phyloP scores from a whole-genome alignment of 1,140 invertebrate species.

The Euschistus heros region DNA sequence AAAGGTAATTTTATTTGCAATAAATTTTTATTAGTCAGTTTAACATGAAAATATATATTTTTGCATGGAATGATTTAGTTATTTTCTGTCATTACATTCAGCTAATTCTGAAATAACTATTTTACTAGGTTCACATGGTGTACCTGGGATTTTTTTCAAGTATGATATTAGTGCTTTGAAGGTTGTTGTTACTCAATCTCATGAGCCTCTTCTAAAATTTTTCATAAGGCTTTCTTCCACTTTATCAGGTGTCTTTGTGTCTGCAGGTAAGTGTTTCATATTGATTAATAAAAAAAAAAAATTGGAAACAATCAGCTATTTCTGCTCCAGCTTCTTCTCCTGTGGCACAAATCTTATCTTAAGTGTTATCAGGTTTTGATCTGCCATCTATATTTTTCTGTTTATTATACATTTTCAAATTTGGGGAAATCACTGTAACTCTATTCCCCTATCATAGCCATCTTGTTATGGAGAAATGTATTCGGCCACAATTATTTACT shows the following conservation, averaged over 20 bases:
- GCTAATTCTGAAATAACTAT: background rate
- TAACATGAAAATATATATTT: background rate
- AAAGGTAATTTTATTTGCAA: slow-evolving; percentile 19
- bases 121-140: slow-evolving; percentile 73
- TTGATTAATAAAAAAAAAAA: slow-evolving; percentile 6
- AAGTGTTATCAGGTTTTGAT: no score
- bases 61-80: background rate
- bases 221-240: slow-evolving; percentile 76
- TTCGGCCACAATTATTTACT: no score
- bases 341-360: no score
- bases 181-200: slow-evolving; percentile 54
- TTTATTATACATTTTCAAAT: no score
- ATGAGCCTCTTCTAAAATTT: slow-evolving; percentile 68
- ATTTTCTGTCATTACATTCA: background rate
- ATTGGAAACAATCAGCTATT: no score
- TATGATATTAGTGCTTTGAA: slow-evolving; percentile 85
- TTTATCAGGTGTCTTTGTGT: slow-evolving; percentile 82
- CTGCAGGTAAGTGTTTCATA: slow-evolving; percentile 45
- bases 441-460: no score
- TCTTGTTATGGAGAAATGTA: no score
- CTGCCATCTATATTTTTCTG: no score
- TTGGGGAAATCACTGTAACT: no score
- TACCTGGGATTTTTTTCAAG: slow-evolving; percentile 89
- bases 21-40: background rate
- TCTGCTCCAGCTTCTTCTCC: no score